Base-by-base conservation (phyloP, 2,888 invertebrate genomes). In the Galerucella calmariensis region DNA sequence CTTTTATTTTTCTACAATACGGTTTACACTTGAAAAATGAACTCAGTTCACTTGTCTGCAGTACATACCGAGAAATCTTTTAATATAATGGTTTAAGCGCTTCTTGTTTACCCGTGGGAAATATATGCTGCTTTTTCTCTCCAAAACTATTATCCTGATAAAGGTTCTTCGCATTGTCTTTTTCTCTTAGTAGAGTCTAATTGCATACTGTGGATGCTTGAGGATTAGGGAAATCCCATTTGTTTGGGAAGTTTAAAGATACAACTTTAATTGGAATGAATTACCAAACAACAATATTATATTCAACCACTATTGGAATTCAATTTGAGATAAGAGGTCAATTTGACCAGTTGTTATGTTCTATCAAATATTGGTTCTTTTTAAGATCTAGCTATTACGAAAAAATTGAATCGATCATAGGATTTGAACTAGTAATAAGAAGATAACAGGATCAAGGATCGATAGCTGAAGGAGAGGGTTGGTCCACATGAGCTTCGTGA, bases 171-270 rank as follows among this genome's bases (percentile, higher is more conserved):
- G 10, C 10, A 20, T 56, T 56, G 20, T 56, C 56, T 56, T 56
- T 56, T 56, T 56, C 56, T 56, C 56, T 56, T 56, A 56, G 56
- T 16, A 56, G 16, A 56, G 56, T 56, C 20, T 20, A 56, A 56
- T 56, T 20, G 56, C 9, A 10, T 10, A 20, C 56, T 10, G 20
- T 56, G 16, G 20, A 56, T 20, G 56, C 20, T 56, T 10, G 2
- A 56, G 11, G 20, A 56, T 9, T 56, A 56, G 10, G 16, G 56
- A 56, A 20, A 56, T 16, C 56, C 3, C 9, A 56, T 56, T 56
- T 56, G n/a, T 16, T 11, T 56, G 9, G 20, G 8, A 20, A 9
- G 3, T 20, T 16, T 56, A 20, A 56, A 56, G 9, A 56, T 6
- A 11, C 10, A 20, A 20, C 2, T 56, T 20, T 10, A 56, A 56